phyloP scores from a whole-genome alignment of 2,888 invertebrate genomes.

The Megamerina dolium region DNA sequence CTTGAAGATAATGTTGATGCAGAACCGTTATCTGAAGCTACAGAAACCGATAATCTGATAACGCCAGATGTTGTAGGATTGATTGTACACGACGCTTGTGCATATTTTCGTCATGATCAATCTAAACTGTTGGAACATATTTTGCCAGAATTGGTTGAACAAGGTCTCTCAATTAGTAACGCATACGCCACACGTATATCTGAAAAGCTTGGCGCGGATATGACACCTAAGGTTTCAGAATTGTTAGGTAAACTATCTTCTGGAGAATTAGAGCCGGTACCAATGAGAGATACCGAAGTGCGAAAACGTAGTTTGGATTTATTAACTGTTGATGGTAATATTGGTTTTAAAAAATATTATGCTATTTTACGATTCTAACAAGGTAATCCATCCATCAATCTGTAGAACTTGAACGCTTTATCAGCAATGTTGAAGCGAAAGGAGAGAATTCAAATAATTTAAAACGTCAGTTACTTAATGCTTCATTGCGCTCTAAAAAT shows the following conservation, averaged over 20 bases:
- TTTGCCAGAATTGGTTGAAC: constrained; percentile 54
- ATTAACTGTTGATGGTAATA: constrained; percentile 44
- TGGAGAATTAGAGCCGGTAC: constrained; percentile 55
- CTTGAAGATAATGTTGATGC: constrained; percentile 37
- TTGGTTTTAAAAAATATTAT: not conserved
- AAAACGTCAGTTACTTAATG: constrained; percentile 56
- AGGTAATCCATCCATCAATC: constrained; percentile 2
- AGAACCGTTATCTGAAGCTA: constrained; percentile 35
- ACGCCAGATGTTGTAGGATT: constrained; percentile 52
- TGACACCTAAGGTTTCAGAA: constrained; percentile 60
- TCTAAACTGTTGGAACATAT: constrained; percentile 51
- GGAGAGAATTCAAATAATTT: constrained; percentile 56
- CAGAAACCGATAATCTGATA: constrained; percentile 27
- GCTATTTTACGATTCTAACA: not conserved
- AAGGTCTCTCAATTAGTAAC: constrained; percentile 62
- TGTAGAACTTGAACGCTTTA: constrained; percentile 55
- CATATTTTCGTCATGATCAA: constrained; percentile 49
- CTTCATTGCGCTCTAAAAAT: constrained; percentile 61
- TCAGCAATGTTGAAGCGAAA: constrained; percentile 54
- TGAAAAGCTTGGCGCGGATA: constrained; percentile 58
- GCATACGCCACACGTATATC: constrained; percentile 58
- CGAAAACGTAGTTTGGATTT: constrained; percentile 35
- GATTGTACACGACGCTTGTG: constrained; percentile 53
- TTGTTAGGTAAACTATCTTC: constrained; percentile 61
- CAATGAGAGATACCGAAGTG: constrained; percentile 40